phyloP scores from a whole-genome alignment of 1,140 invertebrate genomes.

The Magallana gigas region DNA sequence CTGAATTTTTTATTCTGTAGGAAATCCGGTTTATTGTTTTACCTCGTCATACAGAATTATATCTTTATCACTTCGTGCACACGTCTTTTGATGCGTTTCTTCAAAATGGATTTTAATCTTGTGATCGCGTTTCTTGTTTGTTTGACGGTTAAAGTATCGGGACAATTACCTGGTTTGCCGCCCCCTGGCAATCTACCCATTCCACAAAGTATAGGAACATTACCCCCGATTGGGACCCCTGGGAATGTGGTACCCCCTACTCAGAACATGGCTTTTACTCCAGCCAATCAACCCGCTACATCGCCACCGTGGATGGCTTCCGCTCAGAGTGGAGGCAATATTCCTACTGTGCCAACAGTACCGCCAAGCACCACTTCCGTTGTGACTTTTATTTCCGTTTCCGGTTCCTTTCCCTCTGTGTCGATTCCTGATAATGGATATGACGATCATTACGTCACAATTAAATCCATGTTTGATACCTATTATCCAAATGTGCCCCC shows the following conservation, averaged over 20 bases:
- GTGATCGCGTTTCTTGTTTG: not conserved
- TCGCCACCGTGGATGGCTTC: not conserved
- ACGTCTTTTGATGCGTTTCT: not conserved
- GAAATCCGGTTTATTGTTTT: not conserved
- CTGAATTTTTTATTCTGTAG: not conserved
- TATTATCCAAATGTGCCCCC: conserved; percentile 32
- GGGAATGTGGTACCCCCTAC: not conserved
- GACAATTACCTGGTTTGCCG: not conserved
- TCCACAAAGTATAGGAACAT: not conserved
- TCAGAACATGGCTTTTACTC: not conserved
- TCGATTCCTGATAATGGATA: conserved; percentile 18
- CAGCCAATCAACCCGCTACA: not conserved
- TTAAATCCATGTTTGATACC: conserved; percentile 21
- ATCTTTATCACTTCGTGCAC: not conserved
- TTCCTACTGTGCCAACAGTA: conserved; percentile 10
- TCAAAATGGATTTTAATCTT: not conserved
- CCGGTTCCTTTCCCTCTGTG: conserved; percentile 20
- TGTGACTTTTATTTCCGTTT: conserved; percentile 29
- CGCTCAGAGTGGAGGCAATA: not conserved
- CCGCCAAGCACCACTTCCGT: not conserved
- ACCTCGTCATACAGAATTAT: not conserved
- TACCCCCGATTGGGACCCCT: not conserved
- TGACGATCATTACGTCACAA: conserved; percentile 38
- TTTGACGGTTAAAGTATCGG: not conserved
- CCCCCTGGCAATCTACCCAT: not conserved